phyloP scores from a whole-genome alignment of 2,888 invertebrate species.

The Hetaerina titia region DNA sequence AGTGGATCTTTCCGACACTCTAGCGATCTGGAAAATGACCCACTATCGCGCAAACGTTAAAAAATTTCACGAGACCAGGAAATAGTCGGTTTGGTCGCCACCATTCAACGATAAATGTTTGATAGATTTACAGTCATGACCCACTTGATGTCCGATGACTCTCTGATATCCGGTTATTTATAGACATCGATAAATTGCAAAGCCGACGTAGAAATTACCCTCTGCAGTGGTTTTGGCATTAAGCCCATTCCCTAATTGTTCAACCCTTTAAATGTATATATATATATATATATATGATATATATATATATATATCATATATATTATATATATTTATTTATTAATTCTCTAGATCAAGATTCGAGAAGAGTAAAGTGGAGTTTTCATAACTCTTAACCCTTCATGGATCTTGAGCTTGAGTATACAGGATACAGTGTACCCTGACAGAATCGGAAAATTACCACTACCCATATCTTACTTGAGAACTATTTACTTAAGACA shows the following conservation, averaged over 20 bases:
- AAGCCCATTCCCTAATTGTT: not conserved
- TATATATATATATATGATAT: too few relatives aligned
- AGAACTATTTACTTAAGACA: too few relatives aligned
- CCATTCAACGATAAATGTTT: not conserved
- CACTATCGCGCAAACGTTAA: not conserved
- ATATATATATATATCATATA: too few relatives aligned
- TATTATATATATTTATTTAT: too few relatives aligned
- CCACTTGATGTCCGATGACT: constrained; percentile 1
- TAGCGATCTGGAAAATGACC: not conserved
- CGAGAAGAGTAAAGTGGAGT: too few relatives aligned
- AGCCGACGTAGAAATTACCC: not conserved
- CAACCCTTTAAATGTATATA: too few relatives aligned
- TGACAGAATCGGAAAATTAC: too few relatives aligned
- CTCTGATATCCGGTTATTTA: not conserved
- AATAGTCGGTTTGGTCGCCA: not conserved
- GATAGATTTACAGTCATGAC: constrained; percentile 4
- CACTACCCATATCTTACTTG: too few relatives aligned
- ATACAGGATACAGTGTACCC: too few relatives aligned
- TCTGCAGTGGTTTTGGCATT: not conserved
- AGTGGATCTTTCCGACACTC: not conserved
- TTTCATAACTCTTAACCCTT: too few relatives aligned
- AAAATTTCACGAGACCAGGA: not conserved
- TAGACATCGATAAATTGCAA: not conserved
- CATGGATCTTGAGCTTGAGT: too few relatives aligned
- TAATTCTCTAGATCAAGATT: too few relatives aligned